Base-by-base conservation (phyloP, 2,888 invertebrate genomes). In the Trissolcus brochymenae region DNA sequence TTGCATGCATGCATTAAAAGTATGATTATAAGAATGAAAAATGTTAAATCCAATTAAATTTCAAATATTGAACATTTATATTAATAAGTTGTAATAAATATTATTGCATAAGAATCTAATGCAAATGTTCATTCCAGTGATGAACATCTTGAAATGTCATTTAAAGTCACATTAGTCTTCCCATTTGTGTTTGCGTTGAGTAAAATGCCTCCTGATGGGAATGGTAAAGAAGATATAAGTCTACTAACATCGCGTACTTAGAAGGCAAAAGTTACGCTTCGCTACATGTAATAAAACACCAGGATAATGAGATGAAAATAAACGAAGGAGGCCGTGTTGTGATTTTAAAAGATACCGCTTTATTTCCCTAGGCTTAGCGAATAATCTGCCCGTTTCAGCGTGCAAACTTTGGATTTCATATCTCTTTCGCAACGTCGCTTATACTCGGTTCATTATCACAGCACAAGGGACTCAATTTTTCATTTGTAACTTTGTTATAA, bases 271-370 rank as follows among this genome's bases (percentile, higher is more conserved):
- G 71, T 55, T 77, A 78, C 76, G 80, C 68, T 81, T 81, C 77
- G 81, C 79, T 81, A 79, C 75, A 57, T 79, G 78, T 80, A 80
- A 82, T 81, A 75, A 82, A 79, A 80, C 76, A 76, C 78, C 72
- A 73, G 73, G 70, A 79, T 74, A 57, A 66, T 74, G 76, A 73
- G 67, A 76, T 62, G 66, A 41, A 76, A 35, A 55, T 66, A 68
- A 74, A 66, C 41, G 74, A 65, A 68, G 71, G 67, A 68, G 61
- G 50, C 25, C 46, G 68, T 49, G 57, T 60, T 70, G 70, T 68
- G 70, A 62, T 72, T 68, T 46, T 60, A 49, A 73, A 76, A 80
- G 64, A 79, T 77, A 77, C 62, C 59, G 64, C 65, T 62, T 72
- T 80, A 81, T 81, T 81, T 80, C 70, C 77, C 79, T 74, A 65